Conservation (phyloP, 2,113 vertebrate genomes). For the Scomber scombrus region DNA sequence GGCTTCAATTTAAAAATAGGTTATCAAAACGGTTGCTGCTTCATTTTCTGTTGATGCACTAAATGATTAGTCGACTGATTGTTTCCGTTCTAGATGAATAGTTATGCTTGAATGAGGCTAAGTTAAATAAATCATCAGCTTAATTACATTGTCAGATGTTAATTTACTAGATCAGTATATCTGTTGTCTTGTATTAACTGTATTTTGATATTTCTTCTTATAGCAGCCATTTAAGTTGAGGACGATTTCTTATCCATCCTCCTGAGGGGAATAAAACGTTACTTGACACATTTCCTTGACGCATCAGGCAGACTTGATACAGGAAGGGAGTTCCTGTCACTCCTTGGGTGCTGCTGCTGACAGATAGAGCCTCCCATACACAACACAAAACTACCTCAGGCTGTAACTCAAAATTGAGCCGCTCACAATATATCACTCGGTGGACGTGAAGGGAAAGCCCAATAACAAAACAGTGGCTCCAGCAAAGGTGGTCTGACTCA, state of each 20-base stretch:
- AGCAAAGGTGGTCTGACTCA: constrained; percentile 44
- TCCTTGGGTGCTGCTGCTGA: constrained; percentile 36
- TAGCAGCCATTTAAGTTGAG: background rate
- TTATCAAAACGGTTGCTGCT: too few relatives aligned
- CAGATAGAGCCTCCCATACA: constrained; percentile 29
- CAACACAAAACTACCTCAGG: constrained; percentile 49
- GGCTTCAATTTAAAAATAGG: background rate
- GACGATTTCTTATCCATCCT: background rate
- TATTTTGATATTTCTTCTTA: background rate
- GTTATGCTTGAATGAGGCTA: too few relatives aligned
- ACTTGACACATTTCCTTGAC: constrained; percentile 16
- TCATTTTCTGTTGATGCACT: background rate
- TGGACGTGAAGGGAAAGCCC: constrained; percentile 48
- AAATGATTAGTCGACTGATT: background rate
- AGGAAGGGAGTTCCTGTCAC: background rate
- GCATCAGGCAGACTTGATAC: constrained; percentile 3
- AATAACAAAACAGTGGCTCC: constrained; percentile 50
- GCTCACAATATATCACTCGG: constrained; percentile 49
- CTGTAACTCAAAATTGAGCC: constrained; percentile 49
- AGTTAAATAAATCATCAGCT: too few relatives aligned
- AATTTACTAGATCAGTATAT: too few relatives aligned
- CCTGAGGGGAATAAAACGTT: background rate
- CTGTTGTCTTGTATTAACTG: too few relatives aligned
- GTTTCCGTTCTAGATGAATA: background rate
- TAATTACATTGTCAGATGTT: too few relatives aligned